Evolutionary conservation across 2,113 vertebrate genomes (phyloP).

Genomic region (Butorides virescens): DNA sequence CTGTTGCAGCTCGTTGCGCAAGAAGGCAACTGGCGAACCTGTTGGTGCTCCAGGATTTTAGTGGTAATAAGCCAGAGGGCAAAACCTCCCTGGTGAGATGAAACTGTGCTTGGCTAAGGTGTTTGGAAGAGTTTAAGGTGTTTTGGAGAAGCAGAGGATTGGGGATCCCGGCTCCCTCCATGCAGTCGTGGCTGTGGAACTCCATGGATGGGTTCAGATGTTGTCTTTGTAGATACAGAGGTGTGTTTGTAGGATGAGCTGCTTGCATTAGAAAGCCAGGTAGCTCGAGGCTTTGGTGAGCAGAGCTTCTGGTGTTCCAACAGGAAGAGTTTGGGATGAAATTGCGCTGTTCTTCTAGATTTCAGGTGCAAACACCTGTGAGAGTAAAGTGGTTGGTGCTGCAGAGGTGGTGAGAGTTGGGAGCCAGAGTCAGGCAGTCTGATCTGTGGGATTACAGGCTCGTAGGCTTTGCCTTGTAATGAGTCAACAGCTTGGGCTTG

Average conservation of each 20-base stretch:
- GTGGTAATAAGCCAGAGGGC: constrained; percentile 7
- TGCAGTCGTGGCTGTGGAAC: not conserved
- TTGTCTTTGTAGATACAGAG: not conserved
- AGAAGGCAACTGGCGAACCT: constrained; percentile 36
- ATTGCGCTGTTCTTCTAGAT: not conserved
- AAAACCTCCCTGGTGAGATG: not conserved
- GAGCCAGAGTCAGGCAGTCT: not conserved
- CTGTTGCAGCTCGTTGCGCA: constrained; percentile 15
- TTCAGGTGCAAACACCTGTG: not conserved
- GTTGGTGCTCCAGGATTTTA: constrained; percentile 35
- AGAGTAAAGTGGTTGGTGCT: not conserved
- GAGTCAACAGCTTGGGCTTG: not conserved
- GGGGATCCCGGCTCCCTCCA: fast-evolving
- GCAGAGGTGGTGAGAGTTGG: not conserved
- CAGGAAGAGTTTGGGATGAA: not conserved
- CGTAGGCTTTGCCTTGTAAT: not conserved
- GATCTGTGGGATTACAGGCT: not conserved
- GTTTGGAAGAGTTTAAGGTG: not conserved
- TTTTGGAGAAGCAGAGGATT: not conserved
- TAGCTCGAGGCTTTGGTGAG: not conserved
- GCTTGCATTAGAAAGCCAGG: not conserved
- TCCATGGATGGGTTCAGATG: not conserved
- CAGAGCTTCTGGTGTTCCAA: not conserved
- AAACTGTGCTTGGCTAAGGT: not conserved
- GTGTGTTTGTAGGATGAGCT: not conserved